phyloP scores from a whole-genome alignment of 2,113 vertebrate species.

The Trogon melanurus region DNA sequence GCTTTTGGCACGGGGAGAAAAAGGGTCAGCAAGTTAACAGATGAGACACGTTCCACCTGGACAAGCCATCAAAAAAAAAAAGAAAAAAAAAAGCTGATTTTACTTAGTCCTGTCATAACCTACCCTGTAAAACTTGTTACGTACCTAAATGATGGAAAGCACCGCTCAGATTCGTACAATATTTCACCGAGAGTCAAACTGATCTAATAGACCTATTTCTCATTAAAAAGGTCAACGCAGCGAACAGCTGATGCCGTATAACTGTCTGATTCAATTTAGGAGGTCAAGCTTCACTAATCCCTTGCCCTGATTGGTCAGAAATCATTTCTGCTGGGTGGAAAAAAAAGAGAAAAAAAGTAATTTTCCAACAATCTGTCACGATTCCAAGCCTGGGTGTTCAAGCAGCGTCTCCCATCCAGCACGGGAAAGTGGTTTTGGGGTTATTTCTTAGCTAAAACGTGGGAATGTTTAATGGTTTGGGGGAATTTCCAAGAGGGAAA shows the following conservation, averaged over 20 bases:
- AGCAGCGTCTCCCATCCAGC: neutral
- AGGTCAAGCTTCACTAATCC: constrained; percentile 72
- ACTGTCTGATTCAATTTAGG: constrained; percentile 71
- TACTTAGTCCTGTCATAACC: neutral
- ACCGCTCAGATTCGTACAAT: constrained; percentile 47
- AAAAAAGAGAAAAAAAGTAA: neutral
- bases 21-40: constrained; percentile 63
- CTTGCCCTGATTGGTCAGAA: constrained; percentile 35
- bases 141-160: constrained; percentile 59
- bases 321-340: neutral
- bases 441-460: neutral
- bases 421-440: accelerated
- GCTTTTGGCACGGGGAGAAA: constrained; percentile 17
- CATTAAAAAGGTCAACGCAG: constrained; percentile 74
- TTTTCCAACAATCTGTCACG: neutral
- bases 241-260: constrained; percentile 55
- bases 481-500: neutral
- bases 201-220: constrained; percentile 71
- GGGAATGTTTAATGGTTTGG: neutral
- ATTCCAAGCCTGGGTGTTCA: neutral
- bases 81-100: constrained; percentile 39
- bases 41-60: constrained; percentile 52
- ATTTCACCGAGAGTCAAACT: constrained; percentile 53
- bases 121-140: neutral
- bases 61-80: constrained; percentile 38